These are phyloP conservation scores for Eurystomus gularis DNA, from an alignment of 2,113 vertebrate genomes.

Conservation along the genomic window DNA sequence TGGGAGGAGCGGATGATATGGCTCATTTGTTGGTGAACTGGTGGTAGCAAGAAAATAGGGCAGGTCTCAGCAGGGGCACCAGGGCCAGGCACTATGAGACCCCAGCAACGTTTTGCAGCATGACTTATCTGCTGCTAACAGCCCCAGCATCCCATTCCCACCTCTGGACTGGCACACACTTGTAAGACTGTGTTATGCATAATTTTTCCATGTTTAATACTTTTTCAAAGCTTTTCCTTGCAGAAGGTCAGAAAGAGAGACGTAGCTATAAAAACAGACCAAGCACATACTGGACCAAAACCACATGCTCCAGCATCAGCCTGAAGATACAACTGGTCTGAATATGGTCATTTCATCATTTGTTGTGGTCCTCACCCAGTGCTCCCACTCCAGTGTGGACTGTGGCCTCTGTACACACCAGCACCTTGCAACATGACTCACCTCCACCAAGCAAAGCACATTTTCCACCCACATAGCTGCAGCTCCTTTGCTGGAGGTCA, in stretches of 20 bases:
- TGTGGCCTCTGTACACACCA: rapidly evolving
- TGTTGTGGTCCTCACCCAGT: neutral
- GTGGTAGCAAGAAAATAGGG: neutral
- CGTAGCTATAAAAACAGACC: neutral
- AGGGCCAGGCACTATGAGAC: neutral
- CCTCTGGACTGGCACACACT: neutral
- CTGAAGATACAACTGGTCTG: neutral
- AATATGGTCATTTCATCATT: neutral
- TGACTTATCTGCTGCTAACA: neutral
- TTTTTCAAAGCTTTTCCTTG: neutral
- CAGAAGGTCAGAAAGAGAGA: neutral
- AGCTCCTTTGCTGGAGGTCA: neutral
- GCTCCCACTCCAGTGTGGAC: rapidly evolving
- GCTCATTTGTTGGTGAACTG: neutral
- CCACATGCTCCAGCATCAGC: neutral
- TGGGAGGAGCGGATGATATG: neutral
- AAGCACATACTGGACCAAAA: neutral
- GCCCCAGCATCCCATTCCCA: neutral
- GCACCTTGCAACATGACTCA: neutral
- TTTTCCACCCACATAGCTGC: neutral
- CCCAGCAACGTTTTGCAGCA: neutral
- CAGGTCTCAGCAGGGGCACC: neutral
- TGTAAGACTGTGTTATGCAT: neutral
- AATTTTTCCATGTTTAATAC: neutral
- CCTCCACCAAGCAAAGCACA: neutral